Percentiles rank a stretch among this genome's conserved stretches.
Conservation (phyloP, 1,140 invertebrate species). For the Pinna nobilis region DNA sequence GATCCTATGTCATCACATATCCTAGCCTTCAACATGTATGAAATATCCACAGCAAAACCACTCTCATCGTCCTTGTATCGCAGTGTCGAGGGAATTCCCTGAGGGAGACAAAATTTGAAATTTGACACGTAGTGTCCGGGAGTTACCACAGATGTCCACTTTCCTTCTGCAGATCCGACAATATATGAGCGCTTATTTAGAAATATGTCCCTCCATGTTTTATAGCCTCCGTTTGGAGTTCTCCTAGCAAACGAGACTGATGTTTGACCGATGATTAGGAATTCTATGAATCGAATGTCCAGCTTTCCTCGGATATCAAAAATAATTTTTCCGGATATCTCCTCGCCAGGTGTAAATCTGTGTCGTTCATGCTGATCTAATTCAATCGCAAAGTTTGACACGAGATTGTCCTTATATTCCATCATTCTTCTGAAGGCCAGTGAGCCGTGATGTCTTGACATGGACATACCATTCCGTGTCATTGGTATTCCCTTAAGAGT, state of each 20-base stretch:
- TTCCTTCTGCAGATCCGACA: slow-evolving; percentile 57
- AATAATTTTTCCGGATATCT: slow-evolving; percentile 59
- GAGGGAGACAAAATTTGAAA: slow-evolving; percentile 61
- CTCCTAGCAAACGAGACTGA: slow-evolving; percentile 42
- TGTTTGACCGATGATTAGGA: slow-evolving; percentile 59
- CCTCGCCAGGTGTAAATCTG: slow-evolving; percentile 61
- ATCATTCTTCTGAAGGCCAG: slow-evolving; percentile 16
- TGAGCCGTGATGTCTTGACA: slow-evolving; percentile 6
- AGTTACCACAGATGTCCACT: slow-evolving; percentile 59
- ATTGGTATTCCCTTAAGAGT: neutral
- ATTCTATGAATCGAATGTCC: slow-evolving; percentile 65
- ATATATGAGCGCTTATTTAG: slow-evolving; percentile 62
- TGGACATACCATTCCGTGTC: no score
- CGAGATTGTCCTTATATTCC: slow-evolving; percentile 52
- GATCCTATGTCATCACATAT: slow-evolving; percentile 63
- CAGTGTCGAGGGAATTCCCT: slow-evolving; percentile 55
- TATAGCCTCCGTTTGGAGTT: slow-evolving; percentile 12
- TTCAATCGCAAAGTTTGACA: slow-evolving; percentile 65
- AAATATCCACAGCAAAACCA: slow-evolving; percentile 59
- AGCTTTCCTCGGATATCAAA: slow-evolving; percentile 54
- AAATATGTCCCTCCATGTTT: slow-evolving; percentile 56
- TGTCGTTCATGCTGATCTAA: slow-evolving; percentile 54
- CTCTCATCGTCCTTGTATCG: slow-evolving; percentile 53
- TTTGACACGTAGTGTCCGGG: slow-evolving; percentile 67
- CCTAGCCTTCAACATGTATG: slow-evolving; percentile 57